A percentile compares a stretch with the other conserved stretches of the same genome.
Conservation (phyloP, 2,888 invertebrate species). For the Apotomis turbidana region DNA sequence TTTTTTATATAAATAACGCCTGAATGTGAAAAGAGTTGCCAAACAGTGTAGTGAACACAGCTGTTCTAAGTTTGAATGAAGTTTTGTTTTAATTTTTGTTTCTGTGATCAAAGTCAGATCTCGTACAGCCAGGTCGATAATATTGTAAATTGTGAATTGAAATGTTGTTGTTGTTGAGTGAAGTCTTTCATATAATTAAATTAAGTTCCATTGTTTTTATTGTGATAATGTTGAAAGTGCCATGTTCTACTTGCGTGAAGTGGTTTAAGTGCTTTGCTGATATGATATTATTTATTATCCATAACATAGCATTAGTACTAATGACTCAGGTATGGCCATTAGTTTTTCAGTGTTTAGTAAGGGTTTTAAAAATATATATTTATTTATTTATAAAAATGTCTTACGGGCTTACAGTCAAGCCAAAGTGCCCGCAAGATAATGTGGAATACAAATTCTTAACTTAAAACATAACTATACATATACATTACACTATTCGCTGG, state of each 20-base stretch:
- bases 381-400: too few relatives aligned
- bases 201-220: constrained; percentile 6
- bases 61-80: constrained; percentile 25
- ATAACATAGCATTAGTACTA: constrained; percentile 16
- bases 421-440: too few relatives aligned
- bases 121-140: neutral
- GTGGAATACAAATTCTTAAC: too few relatives aligned
- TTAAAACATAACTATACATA: too few relatives aligned
- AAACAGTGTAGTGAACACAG: constrained; percentile 31
- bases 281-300: constrained; percentile 20
- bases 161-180: neutral
- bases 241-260: constrained; percentile 29
- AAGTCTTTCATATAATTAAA: neutral
- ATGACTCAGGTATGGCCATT: constrained; percentile 8
- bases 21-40: neutral
- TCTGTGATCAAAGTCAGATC: constrained; percentile 11
- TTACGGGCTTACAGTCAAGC: too few relatives aligned
- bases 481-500: too few relatives aligned
- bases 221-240: constrained; percentile 23
- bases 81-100: constrained; percentile 10
- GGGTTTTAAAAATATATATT: neutral
- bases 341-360: neutral
- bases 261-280: constrained; percentile 37
- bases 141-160: constrained; percentile 4
- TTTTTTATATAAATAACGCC: constrained; percentile 44